These are phyloP conservation scores for Lamprotornis superbus DNA, from an alignment of 2,113 vertebrate genomes.

Conservation along the genomic window DNA sequence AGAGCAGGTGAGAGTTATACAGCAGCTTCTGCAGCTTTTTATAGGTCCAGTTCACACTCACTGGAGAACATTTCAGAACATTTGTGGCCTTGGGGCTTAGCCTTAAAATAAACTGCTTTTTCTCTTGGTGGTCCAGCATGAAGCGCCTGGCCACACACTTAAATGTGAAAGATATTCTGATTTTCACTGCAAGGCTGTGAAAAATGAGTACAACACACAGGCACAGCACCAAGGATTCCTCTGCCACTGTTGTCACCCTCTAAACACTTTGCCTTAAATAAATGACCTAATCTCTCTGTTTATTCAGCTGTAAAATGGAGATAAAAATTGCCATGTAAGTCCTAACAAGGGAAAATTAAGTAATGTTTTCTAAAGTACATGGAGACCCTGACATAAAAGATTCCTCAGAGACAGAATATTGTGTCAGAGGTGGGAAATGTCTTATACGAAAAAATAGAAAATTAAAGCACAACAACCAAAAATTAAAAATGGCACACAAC, in stretches of 20 bases:
- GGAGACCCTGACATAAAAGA: background rate
- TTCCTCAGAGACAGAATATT: background rate
- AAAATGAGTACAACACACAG: background rate
- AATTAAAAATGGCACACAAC: background rate
- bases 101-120: background rate
- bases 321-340: conserved; percentile 9
- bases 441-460: background rate
- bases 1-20: background rate
- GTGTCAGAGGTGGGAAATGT: background rate
- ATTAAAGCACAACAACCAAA: background rate
- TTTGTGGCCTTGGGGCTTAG: background rate
- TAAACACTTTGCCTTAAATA: background rate
- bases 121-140: background rate
- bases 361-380: background rate
- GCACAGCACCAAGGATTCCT: background rate
- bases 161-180: background rate
- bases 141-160: background rate
- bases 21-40: background rate
- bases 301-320: conserved; percentile 49
- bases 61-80: background rate
- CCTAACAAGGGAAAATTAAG: conserved; percentile 5
- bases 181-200: background rate
- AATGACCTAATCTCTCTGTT: conserved; percentile 38
- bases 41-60: background rate
- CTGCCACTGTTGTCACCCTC: background rate